Conservation (phyloP, 2,113 vertebrate genomes). For the Rhynchomys soricoides region DNA sequence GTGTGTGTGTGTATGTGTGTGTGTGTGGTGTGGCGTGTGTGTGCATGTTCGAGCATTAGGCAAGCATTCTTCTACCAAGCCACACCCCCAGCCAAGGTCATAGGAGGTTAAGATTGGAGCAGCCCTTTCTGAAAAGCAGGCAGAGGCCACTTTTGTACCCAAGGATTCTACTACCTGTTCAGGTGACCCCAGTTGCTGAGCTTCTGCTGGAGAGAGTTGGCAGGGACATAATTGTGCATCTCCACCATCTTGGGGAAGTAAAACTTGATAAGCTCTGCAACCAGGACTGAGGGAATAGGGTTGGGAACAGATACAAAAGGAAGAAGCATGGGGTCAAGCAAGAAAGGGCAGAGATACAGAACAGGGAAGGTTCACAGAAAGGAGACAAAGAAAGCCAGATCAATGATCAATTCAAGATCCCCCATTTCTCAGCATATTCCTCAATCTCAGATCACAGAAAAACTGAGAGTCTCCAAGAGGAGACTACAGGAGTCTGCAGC, state of each 20-base stretch:
- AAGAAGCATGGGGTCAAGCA: neutral
- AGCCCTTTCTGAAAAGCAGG: neutral
- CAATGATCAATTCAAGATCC: neutral
- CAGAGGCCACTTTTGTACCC: neutral
- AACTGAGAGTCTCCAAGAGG: slow-evolving; percentile 9
- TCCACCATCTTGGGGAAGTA: slow-evolving; percentile 89
- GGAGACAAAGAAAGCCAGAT: slow-evolving; percentile 29
- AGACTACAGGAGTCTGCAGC: neutral
- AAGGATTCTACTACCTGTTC: slow-evolving; percentile 83
- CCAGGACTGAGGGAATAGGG: slow-evolving; percentile 81
- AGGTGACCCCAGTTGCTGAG: slow-evolving; percentile 88
- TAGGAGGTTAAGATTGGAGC: neutral
- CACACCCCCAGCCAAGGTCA: neutral
- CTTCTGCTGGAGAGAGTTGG: slow-evolving; percentile 87
- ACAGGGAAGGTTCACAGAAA: neutral
- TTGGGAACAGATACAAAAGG: neutral
- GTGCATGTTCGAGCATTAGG: accelerated
- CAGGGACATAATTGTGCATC: slow-evolving; percentile 88
- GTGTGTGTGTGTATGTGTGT: no score
- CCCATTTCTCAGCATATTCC: neutral
- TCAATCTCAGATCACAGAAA: neutral
- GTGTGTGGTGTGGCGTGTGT: no score
- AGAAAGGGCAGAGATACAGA: neutral
- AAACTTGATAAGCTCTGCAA: slow-evolving; percentile 87
- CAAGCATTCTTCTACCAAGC: neutral